These are phyloP conservation scores for Holacanthus passer DNA, from an alignment of 2,113 vertebrate genomes.

Conservation along the genomic window DNA sequence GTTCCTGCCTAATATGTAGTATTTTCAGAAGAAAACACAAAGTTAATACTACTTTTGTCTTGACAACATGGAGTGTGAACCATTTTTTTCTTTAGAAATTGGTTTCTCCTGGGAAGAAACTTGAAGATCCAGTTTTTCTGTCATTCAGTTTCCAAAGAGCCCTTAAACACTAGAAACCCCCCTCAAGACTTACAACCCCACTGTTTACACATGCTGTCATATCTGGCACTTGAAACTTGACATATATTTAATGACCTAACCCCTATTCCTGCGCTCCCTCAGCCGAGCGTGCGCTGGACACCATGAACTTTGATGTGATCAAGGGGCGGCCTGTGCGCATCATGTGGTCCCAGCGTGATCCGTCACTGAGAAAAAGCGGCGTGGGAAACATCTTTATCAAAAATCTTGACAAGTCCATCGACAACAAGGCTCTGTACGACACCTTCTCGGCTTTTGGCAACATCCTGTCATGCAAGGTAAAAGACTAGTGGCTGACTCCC, in stretches of 20 bases:
- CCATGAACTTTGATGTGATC: conserved; percentile 99
- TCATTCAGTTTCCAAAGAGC: background rate
- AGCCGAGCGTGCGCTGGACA: conserved; percentile 98
- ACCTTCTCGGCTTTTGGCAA: conserved; percentile 99
- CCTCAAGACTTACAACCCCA: background rate
- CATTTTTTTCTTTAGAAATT: background rate
- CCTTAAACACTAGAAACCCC: background rate
- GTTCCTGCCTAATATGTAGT: background rate
- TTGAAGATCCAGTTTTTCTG: background rate
- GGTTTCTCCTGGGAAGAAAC: background rate
- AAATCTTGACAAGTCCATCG: conserved; percentile 98
- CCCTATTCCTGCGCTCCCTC: background rate
- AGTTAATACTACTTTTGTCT: background rate
- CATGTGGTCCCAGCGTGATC: conserved; percentile 99
- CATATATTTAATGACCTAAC: background rate
- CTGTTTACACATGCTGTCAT: too few species aligned
- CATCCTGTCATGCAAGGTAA: conserved; percentile 99
- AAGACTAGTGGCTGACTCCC: background rate
- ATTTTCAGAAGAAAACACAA: background rate
- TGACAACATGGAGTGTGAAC: background rate
- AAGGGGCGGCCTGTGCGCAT: conserved; percentile 98
- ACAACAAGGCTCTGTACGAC: conserved; percentile 99
- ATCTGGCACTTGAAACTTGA: background rate
- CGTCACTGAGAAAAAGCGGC: conserved; percentile 96
- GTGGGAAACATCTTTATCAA: conserved; percentile 99